phyloP scores from a whole-genome alignment of 1,140 invertebrate genomes.

The Rhopalosiphum padi region DNA sequence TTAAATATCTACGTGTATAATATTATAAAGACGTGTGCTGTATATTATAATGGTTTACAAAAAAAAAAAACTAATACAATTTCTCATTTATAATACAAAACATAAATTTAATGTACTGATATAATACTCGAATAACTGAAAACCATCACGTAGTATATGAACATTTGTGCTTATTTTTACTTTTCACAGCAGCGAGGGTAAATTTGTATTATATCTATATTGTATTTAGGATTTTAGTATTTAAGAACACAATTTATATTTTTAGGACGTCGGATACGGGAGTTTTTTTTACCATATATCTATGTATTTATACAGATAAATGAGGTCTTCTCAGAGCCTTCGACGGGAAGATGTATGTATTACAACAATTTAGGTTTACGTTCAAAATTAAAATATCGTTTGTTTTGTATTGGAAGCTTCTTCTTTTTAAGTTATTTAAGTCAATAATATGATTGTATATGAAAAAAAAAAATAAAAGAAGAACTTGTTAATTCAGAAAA shows the following conservation, averaged over 20 bases:
- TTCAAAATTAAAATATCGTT: neutral
- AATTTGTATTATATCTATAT: neutral
- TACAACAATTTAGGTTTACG: neutral
- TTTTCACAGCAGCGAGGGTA: neutral
- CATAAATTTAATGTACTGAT: neutral
- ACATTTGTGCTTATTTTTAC: neutral
- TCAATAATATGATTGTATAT: too few species aligned
- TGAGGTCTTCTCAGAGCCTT: neutral
- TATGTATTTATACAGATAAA: neutral
- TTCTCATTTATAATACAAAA: neutral
- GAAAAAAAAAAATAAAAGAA: too few species aligned
- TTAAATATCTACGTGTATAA: too few species aligned
- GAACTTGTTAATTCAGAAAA: too few species aligned
- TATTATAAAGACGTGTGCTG: too few species aligned
- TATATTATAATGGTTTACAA: neutral
- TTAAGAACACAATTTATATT: neutral
- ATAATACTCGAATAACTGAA: neutral
- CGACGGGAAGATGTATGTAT: neutral
- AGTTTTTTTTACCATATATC: neutral
- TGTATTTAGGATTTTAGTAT: neutral
- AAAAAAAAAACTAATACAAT: neutral
- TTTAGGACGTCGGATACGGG: neutral
- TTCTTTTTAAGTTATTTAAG: too few species aligned
- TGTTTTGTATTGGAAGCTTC: neutral
- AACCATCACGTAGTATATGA: too few species aligned